phyloP scores from a whole-genome alignment of 2,797 vertebrate species.

The Champsocephalus gunnari region DNA sequence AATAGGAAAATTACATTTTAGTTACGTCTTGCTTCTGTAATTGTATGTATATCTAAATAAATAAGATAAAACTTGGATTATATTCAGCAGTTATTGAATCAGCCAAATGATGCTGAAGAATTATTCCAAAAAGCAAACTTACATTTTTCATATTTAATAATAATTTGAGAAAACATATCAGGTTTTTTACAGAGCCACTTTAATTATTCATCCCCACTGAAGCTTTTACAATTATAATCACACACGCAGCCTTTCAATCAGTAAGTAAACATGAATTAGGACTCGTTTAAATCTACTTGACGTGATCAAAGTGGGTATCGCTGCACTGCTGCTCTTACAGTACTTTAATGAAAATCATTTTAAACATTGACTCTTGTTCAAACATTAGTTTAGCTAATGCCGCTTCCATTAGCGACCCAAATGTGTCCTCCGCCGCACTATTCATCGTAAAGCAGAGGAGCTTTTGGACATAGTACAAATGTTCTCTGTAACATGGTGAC shows the following conservation, averaged over 20 bases:
- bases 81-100: background rate
- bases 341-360: conserved; percentile 3
- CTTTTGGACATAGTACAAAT: too few relatives aligned
- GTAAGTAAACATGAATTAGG: conserved; percentile 17
- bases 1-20: background rate
- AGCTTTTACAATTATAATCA: background rate
- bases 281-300: background rate
- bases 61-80: too few relatives aligned
- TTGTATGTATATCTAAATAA: background rate
- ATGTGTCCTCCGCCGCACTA: background rate
- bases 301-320: background rate
- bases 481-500: too few relatives aligned
- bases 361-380: conserved; percentile 11
- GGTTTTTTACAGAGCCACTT: background rate
- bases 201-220: background rate
- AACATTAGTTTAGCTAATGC: conserved; percentile 49
- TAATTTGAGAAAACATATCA: background rate
- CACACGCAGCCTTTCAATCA: background rate
- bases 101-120: background rate
- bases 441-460: background rate
- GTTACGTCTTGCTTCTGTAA: background rate
- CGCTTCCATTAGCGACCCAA: conserved; percentile 45
- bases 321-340: background rate
- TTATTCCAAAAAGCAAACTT: background rate
- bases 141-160: background rate